Conservation (phyloP, 2,888 invertebrate genomes). For the Synergus itoensis region DNA sequence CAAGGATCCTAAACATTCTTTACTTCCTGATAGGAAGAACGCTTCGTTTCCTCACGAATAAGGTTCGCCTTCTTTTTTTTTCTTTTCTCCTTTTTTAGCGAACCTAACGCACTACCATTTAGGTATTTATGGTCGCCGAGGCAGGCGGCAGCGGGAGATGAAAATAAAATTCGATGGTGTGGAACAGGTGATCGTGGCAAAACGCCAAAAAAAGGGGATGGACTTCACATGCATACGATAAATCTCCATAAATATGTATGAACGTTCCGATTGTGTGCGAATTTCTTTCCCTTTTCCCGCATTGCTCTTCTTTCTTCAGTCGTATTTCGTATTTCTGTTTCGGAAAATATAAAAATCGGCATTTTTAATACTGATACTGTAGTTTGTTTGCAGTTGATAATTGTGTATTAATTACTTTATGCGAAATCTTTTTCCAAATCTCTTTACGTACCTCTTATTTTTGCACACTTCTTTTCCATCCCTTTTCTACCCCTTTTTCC, state of each 20-base stretch:
- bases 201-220: slow-evolving; percentile 65
- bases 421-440: too few species aligned
- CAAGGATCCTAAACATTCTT: slow-evolving; percentile 22
- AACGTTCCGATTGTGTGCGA: slow-evolving; percentile 59
- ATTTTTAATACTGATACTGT: too few species aligned
- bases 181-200: slow-evolving; percentile 70
- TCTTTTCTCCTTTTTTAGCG: slow-evolving; percentile 44
- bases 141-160: slow-evolving; percentile 55
- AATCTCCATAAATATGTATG: slow-evolving; percentile 71
- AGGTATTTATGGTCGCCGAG: slow-evolving; percentile 61
- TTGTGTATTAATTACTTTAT: too few species aligned
- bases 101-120: slow-evolving; percentile 51
- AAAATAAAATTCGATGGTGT: slow-evolving; percentile 69
- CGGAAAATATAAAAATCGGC: too few species aligned
- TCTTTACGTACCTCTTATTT: too few species aligned
- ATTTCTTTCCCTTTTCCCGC: slow-evolving; percentile 52
- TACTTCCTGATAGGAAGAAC: slow-evolving; percentile 28
- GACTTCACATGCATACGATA: slow-evolving; percentile 67
- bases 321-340: too few species aligned
- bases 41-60: slow-evolving; percentile 2
- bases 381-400: too few species aligned
- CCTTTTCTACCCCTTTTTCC: too few species aligned
- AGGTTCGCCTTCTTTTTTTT: not conserved
- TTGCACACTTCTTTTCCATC: too few species aligned
- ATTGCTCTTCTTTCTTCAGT: not conserved